These are phyloP conservation scores for Lutraria lutraria DNA, from an alignment of 2,888 invertebrate species.

Conservation along the genomic window DNA sequence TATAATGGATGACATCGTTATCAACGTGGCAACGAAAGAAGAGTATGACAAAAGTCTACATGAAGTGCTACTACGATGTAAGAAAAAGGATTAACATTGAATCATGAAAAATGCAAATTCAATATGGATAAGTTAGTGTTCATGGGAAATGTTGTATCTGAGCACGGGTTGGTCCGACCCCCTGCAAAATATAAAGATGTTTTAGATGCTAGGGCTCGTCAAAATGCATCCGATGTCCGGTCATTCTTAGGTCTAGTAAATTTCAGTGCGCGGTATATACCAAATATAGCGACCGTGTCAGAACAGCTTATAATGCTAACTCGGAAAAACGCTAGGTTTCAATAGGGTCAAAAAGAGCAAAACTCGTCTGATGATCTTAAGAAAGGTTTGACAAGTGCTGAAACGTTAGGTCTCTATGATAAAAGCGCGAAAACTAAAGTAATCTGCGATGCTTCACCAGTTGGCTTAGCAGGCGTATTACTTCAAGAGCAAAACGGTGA, in stretches of 20 bases:
- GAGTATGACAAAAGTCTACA: too few relatives aligned
- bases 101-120: too few relatives aligned
- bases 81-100: too few relatives aligned
- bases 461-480: too few relatives aligned
- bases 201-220: slow-evolving; percentile 55
- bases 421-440: slow-evolving; percentile 31
- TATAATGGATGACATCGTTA: too few relatives aligned
- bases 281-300: slow-evolving; percentile 48
- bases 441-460: too few relatives aligned
- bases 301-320: slow-evolving; percentile 54
- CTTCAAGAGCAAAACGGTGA: too few relatives aligned
- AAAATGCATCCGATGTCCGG: slow-evolving; percentile 59
- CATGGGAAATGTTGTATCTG: too few relatives aligned
- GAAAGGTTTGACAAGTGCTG: slow-evolving; percentile 40
- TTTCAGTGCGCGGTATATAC: slow-evolving; percentile 52
- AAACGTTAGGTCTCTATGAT: slow-evolving; percentile 48
- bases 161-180: slow-evolving; percentile 51
- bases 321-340: slow-evolving; percentile 28
- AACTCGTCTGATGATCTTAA: slow-evolving; percentile 50
- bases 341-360: slow-evolving; percentile 49
- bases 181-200: slow-evolving; percentile 60
- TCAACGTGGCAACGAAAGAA: too few relatives aligned
- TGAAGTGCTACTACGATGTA: too few relatives aligned
- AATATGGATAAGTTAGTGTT: too few relatives aligned
- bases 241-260: slow-evolving; percentile 62